These are phyloP conservation scores for Lytechinus variegatus DNA, from an alignment of 35 echinoderm and acorn worm species.

Conservation along the genomic window DNA sequence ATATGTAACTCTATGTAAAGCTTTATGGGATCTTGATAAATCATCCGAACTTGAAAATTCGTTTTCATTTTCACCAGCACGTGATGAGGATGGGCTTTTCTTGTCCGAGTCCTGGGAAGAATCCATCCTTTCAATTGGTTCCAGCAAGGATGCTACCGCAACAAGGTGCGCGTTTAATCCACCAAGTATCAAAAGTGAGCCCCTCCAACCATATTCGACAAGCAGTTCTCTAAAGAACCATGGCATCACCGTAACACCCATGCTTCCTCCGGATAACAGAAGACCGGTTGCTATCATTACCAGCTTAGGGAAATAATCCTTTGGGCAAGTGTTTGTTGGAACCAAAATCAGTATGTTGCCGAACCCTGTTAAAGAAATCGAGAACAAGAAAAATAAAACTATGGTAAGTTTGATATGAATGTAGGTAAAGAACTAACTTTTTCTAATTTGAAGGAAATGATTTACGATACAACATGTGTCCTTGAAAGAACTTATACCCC, in stretches of 20 bases:
- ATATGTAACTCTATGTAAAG: too few relatives aligned
- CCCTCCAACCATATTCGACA: not conserved
- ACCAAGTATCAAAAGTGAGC: not conserved
- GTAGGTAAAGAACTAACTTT: too few relatives aligned
- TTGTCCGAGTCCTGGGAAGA: not conserved
- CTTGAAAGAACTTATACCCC: too few relatives aligned
- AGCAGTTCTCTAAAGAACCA: not conserved
- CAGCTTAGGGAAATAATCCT: not conserved
- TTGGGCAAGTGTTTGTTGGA: not conserved
- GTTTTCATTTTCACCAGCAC: not conserved
- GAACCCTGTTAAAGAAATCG: not conserved
- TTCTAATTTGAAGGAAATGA: too few relatives aligned
- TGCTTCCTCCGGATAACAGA: not conserved
- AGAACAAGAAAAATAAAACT: too few relatives aligned
- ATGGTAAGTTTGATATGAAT: too few relatives aligned
- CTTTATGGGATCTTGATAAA: not conserved
- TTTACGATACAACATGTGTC: too few relatives aligned
- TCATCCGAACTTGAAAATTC: not conserved
- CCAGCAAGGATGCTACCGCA: not conserved
- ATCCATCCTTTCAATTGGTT: not conserved
- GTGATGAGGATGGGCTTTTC: not conserved
- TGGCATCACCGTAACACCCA: not conserved
- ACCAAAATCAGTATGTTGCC: not conserved
- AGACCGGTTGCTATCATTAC: not conserved
- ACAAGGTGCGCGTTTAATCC: not conserved